Evolutionary conservation across 2,113 vertebrate genomes (phyloP).

Genomic region (Rostratula benghalensis): DNA sequence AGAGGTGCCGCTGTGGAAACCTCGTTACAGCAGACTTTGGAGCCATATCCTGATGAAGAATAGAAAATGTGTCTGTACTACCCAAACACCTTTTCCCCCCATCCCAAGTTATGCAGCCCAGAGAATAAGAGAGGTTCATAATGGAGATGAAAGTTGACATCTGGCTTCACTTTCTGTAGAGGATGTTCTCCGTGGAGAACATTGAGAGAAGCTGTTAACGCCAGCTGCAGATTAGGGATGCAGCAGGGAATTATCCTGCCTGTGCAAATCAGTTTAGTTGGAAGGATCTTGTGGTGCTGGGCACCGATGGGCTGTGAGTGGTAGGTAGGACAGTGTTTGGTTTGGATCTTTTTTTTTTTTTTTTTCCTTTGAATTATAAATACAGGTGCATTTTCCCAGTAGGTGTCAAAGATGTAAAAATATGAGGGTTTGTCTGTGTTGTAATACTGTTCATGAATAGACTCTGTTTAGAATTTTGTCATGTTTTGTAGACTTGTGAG

Average conservation of each 20-base stretch:
- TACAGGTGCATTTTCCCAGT: background rate
- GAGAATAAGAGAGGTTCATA: background rate
- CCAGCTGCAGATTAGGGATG: background rate
- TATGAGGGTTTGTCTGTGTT: background rate
- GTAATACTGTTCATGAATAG: background rate
- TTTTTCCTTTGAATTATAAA: background rate
- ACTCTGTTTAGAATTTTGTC: background rate
- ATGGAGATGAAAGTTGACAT: background rate
- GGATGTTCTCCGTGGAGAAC: background rate
- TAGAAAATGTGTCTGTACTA: background rate
- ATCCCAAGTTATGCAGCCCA: background rate
- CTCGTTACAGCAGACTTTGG: background rate
- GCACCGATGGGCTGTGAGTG: background rate
- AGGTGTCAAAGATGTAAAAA: background rate
- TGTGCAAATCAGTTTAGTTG: background rate
- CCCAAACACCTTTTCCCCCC: background rate
- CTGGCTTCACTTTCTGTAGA: background rate
- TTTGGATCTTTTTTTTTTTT: rapidly evolving
- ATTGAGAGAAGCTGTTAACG: background rate
- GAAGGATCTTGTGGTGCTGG: background rate
- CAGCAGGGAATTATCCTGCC: background rate
- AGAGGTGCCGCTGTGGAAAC: background rate
- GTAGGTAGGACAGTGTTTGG: background rate
- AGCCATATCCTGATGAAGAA: background rate
- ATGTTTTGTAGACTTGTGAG: background rate